phyloP scores from a whole-genome alignment of 1,140 invertebrate genomes.

The Drosophila albomicans region DNA sequence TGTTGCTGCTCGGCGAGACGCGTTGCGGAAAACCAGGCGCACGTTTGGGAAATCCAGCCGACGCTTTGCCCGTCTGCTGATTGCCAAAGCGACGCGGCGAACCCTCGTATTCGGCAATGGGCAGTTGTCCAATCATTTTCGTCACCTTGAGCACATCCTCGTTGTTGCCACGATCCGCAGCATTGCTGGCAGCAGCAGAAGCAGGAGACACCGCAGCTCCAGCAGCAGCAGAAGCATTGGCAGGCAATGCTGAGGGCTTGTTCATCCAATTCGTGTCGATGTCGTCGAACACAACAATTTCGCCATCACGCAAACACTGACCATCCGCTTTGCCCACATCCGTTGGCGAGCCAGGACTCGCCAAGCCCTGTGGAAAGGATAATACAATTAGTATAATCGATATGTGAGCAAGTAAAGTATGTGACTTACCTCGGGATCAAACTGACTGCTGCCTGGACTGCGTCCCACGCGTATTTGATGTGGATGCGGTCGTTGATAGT shows the following conservation, averaged over 20 bases:
- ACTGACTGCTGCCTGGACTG: conserved; percentile 81
- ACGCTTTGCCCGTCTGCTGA: conserved; percentile 42
- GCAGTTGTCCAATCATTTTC: conserved; percentile 91
- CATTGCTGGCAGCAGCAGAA: not conserved
- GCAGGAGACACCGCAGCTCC: conserved; percentile 2
- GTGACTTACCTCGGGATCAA: conserved; percentile 65
- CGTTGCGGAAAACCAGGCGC: conserved; percentile 89
- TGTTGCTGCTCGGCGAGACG: conserved; percentile 64
- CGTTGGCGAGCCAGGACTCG: conserved; percentile 79
- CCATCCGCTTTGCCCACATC: conserved; percentile 79
- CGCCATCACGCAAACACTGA: conserved; percentile 85
- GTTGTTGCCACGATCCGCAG: conserved; percentile 46
- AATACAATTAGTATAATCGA: not conserved
- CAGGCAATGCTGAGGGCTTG: conserved; percentile 48
- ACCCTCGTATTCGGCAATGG: conserved; percentile 92
- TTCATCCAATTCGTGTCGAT: conserved; percentile 90
- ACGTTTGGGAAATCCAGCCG: conserved; percentile 85
- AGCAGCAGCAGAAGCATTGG: conserved; percentile 6
- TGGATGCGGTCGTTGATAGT: conserved; percentile 71
- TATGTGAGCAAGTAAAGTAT: too few relatives aligned
- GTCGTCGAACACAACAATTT: conserved; percentile 92
- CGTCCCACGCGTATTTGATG: conserved; percentile 81
- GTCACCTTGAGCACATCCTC: conserved; percentile 88
- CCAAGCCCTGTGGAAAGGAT: conserved; percentile 50
- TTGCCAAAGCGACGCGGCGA: conserved; percentile 94